Evolutionary conservation across 2,797 vertebrate genomes (phyloP).

Genomic region (Acrossocheilus fasciatus): DNA sequence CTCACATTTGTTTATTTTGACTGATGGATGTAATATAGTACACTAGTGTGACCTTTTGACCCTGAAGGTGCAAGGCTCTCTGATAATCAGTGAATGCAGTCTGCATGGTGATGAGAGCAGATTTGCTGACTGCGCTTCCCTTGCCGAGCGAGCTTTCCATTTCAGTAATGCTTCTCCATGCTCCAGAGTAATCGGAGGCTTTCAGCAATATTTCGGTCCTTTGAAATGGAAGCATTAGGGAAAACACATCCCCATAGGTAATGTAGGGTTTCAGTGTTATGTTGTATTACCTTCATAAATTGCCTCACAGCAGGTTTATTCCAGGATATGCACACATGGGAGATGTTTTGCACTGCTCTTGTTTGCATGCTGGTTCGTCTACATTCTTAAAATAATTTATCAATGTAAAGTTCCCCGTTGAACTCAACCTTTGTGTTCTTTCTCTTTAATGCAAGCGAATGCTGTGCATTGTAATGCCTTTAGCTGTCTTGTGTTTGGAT

Average conservation of each 20-base stretch:
- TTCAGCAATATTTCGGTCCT: conserved; percentile 32
- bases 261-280: conserved; percentile 16
- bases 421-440: not conserved
- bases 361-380: not conserved
- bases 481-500: not conserved
- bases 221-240: conserved; percentile 26
- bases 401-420: not conserved
- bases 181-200: conserved; percentile 35
- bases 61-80: conserved; percentile 51
- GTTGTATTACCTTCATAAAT: conserved; percentile 22
- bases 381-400: not conserved
- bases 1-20: conserved; percentile 2
- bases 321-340: conserved; percentile 11
- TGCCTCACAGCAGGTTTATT: conserved; percentile 13
- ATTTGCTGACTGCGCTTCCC: conserved; percentile 57
- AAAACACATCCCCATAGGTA: not conserved
- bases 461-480: not conserved
- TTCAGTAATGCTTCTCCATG: conserved; percentile 43
- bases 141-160: conserved; percentile 2
- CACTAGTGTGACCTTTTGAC: conserved; percentile 70
- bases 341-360: not conserved
- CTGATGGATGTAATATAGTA: conserved; percentile 18
- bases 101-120: conserved; percentile 48
- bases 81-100: conserved; percentile 58
- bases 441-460: not conserved